Conservation (phyloP, 2,888 invertebrate genomes). For the Biston stratarius region DNA sequence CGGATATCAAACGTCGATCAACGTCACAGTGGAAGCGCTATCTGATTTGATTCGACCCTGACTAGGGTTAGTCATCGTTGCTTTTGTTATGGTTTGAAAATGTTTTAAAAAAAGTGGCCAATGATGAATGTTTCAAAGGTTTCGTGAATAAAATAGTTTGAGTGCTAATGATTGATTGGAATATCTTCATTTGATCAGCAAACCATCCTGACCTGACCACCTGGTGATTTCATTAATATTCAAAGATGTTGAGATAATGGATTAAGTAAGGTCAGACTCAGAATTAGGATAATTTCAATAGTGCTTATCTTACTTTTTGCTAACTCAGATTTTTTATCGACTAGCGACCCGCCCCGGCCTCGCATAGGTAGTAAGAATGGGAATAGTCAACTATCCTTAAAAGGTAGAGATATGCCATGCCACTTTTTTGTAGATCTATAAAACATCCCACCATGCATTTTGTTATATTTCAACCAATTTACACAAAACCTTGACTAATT, state of each 20-base stretch:
- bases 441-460: too few relatives aligned
- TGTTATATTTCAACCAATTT: too few relatives aligned
- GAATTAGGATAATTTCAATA: not conserved
- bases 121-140: slow-evolving; percentile 48
- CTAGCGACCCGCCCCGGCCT: too few relatives aligned
- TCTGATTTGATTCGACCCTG: slow-evolving; percentile 69
- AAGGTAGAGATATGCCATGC: too few relatives aligned
- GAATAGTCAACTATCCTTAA: too few relatives aligned
- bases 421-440: too few relatives aligned
- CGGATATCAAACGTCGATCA: slow-evolving; percentile 82
- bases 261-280: not conserved
- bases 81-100: slow-evolving; percentile 65
- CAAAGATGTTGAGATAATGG: slow-evolving; percentile 9
- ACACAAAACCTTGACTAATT: too few relatives aligned
- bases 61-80: slow-evolving; percentile 72
- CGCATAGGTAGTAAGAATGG: too few relatives aligned
- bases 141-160: slow-evolving; percentile 36
- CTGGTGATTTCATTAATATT: slow-evolving; percentile 41
- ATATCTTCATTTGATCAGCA: slow-evolving; percentile 36
- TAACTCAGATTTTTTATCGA: too few relatives aligned
- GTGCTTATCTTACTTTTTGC: not conserved
- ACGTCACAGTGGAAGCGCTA: slow-evolving; percentile 70
- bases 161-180: slow-evolving; percentile 47
- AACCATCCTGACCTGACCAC: slow-evolving; percentile 27
- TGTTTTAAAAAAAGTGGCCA: slow-evolving; percentile 50